Base-by-base conservation (phyloP, 2,113 vertebrate genomes). In the Apodemus speciosus region DNA sequence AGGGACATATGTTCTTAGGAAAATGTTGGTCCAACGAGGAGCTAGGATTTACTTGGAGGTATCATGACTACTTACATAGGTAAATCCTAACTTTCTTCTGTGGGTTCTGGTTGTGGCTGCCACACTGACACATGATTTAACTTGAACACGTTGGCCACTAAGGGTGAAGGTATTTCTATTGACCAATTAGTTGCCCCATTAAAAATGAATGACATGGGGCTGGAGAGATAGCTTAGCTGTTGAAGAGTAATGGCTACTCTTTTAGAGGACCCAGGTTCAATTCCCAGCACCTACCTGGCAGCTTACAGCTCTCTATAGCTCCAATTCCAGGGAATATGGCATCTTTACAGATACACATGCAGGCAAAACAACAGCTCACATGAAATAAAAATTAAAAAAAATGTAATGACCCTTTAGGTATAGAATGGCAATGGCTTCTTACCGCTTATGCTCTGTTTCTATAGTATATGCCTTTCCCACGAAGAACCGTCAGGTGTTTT, bases 161-260 rank as follows among this genome's bases (percentile, higher is more conserved):
- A 69, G 60, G 91, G 40, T 9, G 32, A 79, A 91, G 93, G 69
- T 89, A 9, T 89, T 66, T 81, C 58, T 58, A 87, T 64, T 93
- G 56, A 95, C 90, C 76, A 88, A 43, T 66, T 86, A 96, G 94
- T 95, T 94, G 95, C 96, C 94, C 95, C 89, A 23, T 97, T 96
- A 95, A 85, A 85, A 97, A 38, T 18, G 6, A 76, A 92, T 94
- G 96, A 53, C 88, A 80, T 66, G 64, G 64, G 13, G 30, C 32
- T 35, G 10, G 64, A 66, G 64, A 66, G 64, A 66, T 35, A 66
- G 64, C 30, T 32, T 30, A 66, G 64, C 11, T 32, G 27, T 66
- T 66, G n/a, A 66, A 66, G 64, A 35, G 64, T 66, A 66, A 11
- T 66, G 64, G 10, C 30, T 35, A 66, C 32, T 35, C 32, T 66